Percentiles rank a stretch among this genome's conserved stretches.
Evolutionary conservation across 2,797 vertebrate species (phyloP).

Genomic region (Pteronotus mesoamericanus): DNA sequence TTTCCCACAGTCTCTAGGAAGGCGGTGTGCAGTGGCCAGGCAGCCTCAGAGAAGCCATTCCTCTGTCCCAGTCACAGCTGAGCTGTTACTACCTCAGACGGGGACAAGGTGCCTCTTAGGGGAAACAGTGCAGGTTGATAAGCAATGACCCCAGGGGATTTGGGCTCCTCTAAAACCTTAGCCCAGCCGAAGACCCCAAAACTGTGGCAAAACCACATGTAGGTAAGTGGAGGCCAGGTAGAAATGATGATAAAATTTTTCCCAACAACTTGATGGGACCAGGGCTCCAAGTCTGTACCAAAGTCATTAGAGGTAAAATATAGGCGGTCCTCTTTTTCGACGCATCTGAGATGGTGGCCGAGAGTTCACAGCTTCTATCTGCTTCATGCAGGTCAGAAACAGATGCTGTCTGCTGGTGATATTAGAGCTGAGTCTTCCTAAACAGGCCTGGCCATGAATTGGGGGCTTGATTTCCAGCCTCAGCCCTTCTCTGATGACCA

Average conservation of each 20-base stretch:
- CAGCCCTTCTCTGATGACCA: neutral
- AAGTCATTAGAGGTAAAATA: neutral
- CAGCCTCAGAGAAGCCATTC: neutral
- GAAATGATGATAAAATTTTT: neutral
- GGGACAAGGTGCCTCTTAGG: neutral
- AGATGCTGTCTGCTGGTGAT: neutral
- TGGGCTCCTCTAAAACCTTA: neutral
- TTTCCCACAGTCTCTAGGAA: neutral
- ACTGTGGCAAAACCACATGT: too few species aligned
- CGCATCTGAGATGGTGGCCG: neutral
- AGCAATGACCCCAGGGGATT: neutral
- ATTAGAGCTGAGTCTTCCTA: neutral
- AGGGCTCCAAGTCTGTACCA: too few species aligned
- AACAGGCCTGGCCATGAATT: neutral
- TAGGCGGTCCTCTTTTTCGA: neutral
- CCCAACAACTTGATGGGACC: neutral
- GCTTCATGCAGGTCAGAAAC: fast-evolving
- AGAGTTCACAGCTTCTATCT: neutral
- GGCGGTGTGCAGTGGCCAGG: too few species aligned
- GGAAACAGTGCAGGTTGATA: neutral
- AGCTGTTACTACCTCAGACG: neutral
- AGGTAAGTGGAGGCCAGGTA: neutral
- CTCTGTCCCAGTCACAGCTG: neutral
- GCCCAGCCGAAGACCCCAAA: neutral
- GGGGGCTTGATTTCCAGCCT: neutral